Percentiles rank a stretch among this genome's conserved stretches.
These are phyloP conservation scores for Cirrhinus mrigala DNA, from an alignment of 2,797 vertebrate species.

Conservation along the genomic window DNA sequence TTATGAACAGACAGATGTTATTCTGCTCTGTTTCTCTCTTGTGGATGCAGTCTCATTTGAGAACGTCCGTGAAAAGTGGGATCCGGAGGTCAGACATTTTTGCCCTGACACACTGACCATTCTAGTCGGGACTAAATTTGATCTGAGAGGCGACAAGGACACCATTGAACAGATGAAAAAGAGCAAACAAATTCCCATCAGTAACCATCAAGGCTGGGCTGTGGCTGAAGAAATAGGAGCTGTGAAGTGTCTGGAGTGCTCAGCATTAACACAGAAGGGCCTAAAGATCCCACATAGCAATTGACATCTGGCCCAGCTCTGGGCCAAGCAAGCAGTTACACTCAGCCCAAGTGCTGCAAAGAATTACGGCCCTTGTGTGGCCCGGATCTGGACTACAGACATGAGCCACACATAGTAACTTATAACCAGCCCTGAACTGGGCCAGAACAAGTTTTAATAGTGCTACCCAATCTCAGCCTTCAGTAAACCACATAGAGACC, in stretches of 20 bases:
- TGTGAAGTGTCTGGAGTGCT: constrained; percentile 7
- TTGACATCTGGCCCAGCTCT: too few species aligned
- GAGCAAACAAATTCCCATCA: background rate
- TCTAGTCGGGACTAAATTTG: background rate
- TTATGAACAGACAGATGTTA: too few species aligned
- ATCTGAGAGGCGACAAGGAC: background rate
- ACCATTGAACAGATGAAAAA: background rate
- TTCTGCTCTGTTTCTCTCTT: background rate
- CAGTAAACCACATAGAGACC: too few species aligned
- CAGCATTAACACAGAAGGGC: background rate
- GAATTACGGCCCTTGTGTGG: too few species aligned
- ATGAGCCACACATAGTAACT: too few species aligned
- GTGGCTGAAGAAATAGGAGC: background rate
- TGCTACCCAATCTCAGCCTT: too few species aligned
- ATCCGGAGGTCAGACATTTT: background rate
- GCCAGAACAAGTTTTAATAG: too few species aligned
- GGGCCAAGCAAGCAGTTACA: too few species aligned
- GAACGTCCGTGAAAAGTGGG: background rate
- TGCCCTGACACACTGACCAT: background rate
- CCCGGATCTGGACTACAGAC: too few species aligned
- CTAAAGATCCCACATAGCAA: too few species aligned
- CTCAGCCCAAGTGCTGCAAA: too few species aligned
- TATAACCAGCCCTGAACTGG: too few species aligned
- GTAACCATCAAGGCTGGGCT: background rate
- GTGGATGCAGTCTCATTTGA: background rate